Evolutionary conservation across 92 coral and sea anemone species (phyloP), one percentile per base, ranked within the genome.

Genomic region (Hydrozoanthus gracilis): DNA sequence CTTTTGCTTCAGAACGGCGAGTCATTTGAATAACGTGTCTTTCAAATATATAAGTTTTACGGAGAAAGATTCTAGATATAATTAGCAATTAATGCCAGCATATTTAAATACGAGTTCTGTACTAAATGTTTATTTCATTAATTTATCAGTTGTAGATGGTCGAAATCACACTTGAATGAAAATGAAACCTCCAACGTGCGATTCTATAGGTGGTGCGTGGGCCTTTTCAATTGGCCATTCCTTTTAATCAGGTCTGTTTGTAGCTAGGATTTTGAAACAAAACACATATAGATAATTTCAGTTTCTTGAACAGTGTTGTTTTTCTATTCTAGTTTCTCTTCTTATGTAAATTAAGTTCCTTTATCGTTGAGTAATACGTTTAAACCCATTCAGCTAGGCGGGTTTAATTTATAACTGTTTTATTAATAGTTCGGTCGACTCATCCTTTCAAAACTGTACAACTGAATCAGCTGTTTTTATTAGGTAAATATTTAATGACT

Each of bases 71-170:
- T 45, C 12, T 8, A 4, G 73, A 27, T 76, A 2, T 27, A 27
- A 76, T 76, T 76, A 76, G 51, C 82, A 76, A 76, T 76, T 76
- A 76, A 76, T 76, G 66, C 8, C 11, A 0, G 82, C 18, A 51
- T 76, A 54, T 51, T 54, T 20, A 35, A 54, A 76, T 12, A 15
- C 47, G 11, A 20, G 52, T 76, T 76, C 18, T 10, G 82, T 52
- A 20, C 49, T 49, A 2, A 61, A 9, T 48, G 4, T 27, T 58
- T 70, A 20, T 13, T 12, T 16, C 15, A 35, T 52, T 51, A 14
- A 48, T 51, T 54, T 12, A 20, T 72, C 35, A 54, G 62, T 48
- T 45, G 60, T 47, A 76, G 51, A 76, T 51, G 46, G 6, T 51
- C 44, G 11, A 66, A 66, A 45, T 10, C 3, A 68, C 39, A 67